phyloP scores from a whole-genome alignment of 2,113 vertebrate genomes.

The Ageneiosus marmoratus region DNA sequence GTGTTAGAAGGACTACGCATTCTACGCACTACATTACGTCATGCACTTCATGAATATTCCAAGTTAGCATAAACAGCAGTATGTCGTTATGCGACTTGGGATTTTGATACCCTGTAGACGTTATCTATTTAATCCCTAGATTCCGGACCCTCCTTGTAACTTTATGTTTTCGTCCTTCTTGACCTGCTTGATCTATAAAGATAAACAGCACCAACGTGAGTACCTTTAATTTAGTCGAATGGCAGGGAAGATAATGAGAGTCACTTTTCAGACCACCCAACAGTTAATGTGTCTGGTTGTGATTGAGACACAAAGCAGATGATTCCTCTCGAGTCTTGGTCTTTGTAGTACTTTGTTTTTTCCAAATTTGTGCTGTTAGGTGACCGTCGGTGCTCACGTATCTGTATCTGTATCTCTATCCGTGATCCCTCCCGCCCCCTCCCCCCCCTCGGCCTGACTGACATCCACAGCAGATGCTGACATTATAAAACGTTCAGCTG shows the following conservation, averaged over 20 bases:
- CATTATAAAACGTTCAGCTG: constrained; percentile 92
- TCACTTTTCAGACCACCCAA: background rate
- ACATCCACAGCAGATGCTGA: constrained; percentile 98
- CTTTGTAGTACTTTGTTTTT: constrained; percentile 38
- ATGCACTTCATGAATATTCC: background rate
- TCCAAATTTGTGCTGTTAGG: constrained; percentile 36
- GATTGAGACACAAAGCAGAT: constrained; percentile 14
- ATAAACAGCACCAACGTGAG: constrained; percentile 24
- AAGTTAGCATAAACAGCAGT: background rate
- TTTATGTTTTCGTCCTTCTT: background rate
- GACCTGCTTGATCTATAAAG: constrained; percentile 40
- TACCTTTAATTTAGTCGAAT: background rate
- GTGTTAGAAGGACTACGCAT: constrained; percentile 22
- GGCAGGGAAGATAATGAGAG: background rate
- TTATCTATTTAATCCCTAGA: background rate
- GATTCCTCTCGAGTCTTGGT: constrained; percentile 10
- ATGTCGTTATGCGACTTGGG: background rate
- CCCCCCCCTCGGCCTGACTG: constrained; percentile 76
- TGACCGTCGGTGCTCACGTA: constrained; percentile 15
- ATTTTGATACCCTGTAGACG: background rate
- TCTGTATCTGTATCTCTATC: constrained; percentile 4
- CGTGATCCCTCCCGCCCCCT: constrained; percentile 59
- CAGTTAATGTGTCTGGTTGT: background rate
- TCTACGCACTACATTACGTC: background rate
- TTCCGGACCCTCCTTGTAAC: constrained; percentile 18